These are phyloP conservation scores for Ageneiosus marmoratus DNA, from an alignment of 2,113 vertebrate genomes.

Conservation along the genomic window DNA sequence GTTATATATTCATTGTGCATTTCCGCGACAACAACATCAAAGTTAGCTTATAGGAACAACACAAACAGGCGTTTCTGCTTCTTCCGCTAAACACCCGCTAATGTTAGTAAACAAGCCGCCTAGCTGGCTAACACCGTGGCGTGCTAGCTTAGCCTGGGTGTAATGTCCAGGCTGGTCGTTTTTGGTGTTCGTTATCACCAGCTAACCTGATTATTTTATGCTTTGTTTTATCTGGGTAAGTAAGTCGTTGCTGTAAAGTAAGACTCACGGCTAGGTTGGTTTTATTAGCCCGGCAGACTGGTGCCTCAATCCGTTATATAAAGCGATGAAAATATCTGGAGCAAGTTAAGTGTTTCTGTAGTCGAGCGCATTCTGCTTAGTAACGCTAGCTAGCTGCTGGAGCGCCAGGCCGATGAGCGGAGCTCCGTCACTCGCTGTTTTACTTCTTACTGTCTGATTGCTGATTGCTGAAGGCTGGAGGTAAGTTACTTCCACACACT, in stretches of 20 bases:
- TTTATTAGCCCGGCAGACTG: not conserved
- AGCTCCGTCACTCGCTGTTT: no score
- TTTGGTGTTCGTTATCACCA: not conserved
- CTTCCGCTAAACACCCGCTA: not conserved
- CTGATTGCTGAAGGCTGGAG: not conserved
- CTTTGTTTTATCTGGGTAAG: no score
- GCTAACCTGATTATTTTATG: not conserved
- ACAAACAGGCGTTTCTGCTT: not conserved
- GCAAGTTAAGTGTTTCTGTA: not conserved
- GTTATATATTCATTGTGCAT: not conserved
- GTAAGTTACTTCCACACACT: not conserved
- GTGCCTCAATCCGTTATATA: not conserved
- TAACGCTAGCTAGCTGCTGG: conserved; percentile 22
- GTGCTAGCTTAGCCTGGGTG: not conserved
- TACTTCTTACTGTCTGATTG: no score
- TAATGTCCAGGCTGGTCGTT: not conserved
- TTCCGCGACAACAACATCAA: not conserved
- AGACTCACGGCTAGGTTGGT: not conserved
- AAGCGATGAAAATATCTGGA: not conserved
- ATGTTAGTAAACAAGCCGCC: conserved; percentile 27
- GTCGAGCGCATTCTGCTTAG: conserved; percentile 7
- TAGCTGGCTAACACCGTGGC: not conserved
- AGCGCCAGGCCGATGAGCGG: not conserved
- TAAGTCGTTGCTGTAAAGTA: not conserved
- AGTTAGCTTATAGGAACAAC: not conserved